Evolutionary conservation across 2,888 invertebrate genomes (phyloP).

Genomic region (Hofmannophila pseudospretella): DNA sequence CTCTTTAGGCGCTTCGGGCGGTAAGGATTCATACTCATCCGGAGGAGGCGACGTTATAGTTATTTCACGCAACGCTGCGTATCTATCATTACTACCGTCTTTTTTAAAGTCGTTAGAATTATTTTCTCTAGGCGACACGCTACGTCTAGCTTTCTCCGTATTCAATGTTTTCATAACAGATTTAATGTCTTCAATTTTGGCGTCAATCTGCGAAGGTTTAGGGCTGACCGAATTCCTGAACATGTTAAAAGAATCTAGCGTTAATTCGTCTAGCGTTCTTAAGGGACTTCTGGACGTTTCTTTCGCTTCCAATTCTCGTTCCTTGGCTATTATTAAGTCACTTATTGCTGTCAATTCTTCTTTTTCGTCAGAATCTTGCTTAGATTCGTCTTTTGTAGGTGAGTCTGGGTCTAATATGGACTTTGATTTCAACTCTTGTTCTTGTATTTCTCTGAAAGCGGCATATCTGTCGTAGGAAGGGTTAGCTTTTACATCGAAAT

Average conservation of each 20-base stretch:
- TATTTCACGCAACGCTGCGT: slow-evolving; percentile 88
- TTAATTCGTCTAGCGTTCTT: slow-evolving; percentile 60
- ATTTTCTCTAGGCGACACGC: slow-evolving; percentile 69
- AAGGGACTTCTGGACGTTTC: slow-evolving; percentile 54
- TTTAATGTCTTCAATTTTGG: slow-evolving; percentile 68
- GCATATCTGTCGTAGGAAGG: slow-evolving; percentile 89
- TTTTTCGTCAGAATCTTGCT: slow-evolving; percentile 59
- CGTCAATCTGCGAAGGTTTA: slow-evolving; percentile 60
- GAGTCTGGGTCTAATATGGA: slow-evolving; percentile 52
- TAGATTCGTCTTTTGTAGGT: slow-evolving; percentile 33
- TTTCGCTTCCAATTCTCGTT: slow-evolving; percentile 37
- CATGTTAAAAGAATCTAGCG: slow-evolving; percentile 62
- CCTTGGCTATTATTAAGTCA: slow-evolving; percentile 45
- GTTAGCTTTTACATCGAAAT: slow-evolving; percentile 75
- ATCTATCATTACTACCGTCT: slow-evolving; percentile 80
- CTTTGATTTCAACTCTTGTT: slow-evolving; percentile 81
- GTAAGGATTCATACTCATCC: slow-evolving; percentile 73
- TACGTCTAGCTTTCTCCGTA: slow-evolving; percentile 52
- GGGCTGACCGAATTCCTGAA: slow-evolving; percentile 65
- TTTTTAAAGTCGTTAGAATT: slow-evolving; percentile 49
- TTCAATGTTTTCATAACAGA: slow-evolving; percentile 67
- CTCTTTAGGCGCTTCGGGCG: slow-evolving; percentile 68
- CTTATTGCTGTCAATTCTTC: slow-evolving; percentile 53
- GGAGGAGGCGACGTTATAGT: slow-evolving; percentile 80
- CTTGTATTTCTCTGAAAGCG: slow-evolving; percentile 90